Conservation (phyloP, 2,888 invertebrate species). For the Encarsia formosa region DNA sequence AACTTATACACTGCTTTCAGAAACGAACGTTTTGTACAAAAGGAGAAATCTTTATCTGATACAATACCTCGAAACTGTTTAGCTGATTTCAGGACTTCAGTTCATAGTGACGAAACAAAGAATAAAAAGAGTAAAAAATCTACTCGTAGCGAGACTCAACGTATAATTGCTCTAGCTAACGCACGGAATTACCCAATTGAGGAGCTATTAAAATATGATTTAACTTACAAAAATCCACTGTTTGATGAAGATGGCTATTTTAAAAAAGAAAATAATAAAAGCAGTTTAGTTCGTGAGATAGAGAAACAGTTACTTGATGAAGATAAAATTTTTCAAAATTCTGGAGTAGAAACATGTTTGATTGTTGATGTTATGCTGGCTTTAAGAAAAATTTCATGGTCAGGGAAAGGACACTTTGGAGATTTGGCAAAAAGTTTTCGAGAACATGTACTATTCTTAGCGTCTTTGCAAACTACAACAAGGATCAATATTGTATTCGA, state of each 20-base stretch:
- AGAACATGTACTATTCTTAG: neutral
- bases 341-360: neutral
- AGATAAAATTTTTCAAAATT: neutral
- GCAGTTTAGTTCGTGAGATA: neutral
- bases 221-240: constrained; percentile 1
- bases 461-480: neutral
- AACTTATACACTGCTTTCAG: neutral
- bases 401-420: neutral
- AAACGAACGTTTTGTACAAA: neutral
- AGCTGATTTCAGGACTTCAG: neutral
- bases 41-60: neutral
- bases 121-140: neutral
- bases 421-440: constrained; percentile 1
- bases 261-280: constrained; percentile 8
- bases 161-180: neutral
- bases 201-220: neutral
- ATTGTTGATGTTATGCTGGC: constrained; percentile 5
- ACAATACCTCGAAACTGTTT: neutral
- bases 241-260: constrained; percentile 3
- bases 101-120: neutral
- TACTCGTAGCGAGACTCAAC: neutral
- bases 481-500: constrained; percentile 5
- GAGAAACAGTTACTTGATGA: neutral
- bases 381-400: neutral
- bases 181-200: neutral